Evolutionary conservation across 2,797 vertebrate species (phyloP).

Genomic region (Falco rusticolus): DNA sequence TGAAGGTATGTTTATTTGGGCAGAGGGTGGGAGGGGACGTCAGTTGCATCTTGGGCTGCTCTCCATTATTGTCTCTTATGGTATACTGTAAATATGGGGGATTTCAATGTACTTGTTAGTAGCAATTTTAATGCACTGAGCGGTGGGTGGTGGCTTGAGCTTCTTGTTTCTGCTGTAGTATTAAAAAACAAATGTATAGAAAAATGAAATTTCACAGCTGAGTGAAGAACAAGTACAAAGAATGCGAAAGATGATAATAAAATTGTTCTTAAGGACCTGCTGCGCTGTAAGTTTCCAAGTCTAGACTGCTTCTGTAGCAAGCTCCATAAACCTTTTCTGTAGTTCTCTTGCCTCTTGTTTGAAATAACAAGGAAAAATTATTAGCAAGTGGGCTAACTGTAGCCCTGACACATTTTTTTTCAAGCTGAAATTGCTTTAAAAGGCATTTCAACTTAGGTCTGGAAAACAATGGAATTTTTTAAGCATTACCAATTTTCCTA

Average conservation of each 20-base stretch:
- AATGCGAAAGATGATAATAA: background rate
- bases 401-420: background rate
- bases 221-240: background rate
- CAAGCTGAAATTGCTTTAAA: background rate
- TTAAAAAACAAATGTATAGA: background rate
- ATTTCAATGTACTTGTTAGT: background rate
- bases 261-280: background rate
- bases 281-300: background rate
- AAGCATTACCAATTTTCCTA: background rate
- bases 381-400: background rate
- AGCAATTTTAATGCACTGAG: background rate
- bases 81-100: background rate
- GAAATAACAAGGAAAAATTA: background rate
- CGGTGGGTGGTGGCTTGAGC: background rate
- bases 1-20: background rate
- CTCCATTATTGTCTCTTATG: background rate
- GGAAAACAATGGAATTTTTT: rapidly evolving
- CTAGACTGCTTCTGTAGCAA: background rate
- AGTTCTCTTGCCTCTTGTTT: background rate
- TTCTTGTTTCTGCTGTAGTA: background rate
- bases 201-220: background rate
- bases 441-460: background rate
- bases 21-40: background rate
- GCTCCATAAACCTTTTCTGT: background rate
- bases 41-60: background rate